A percentile compares a stretch with the other conserved stretches of the same genome.
These are phyloP conservation scores for Tipula lateralis DNA, from an alignment of 2,888 invertebrate genomes.

Conservation along the genomic window DNA sequence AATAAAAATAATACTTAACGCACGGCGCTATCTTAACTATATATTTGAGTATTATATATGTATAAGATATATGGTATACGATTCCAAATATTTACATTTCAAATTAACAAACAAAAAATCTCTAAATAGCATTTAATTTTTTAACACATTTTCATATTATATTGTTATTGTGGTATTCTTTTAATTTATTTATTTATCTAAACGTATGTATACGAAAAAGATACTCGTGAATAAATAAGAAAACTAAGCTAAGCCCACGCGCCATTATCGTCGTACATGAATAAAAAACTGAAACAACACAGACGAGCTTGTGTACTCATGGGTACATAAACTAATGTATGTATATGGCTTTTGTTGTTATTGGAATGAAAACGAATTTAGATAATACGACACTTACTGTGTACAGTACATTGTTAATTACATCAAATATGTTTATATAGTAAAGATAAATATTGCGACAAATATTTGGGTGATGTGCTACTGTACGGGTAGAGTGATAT, in stretches of 20 bases:
- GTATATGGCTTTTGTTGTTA: no score
- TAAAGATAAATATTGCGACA: no score
- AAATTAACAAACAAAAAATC: background rate
- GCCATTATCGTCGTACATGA: background rate
- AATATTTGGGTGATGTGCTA: no score
- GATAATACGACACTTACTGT: no score
- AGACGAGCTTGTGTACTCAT: no score
- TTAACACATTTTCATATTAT: background rate
- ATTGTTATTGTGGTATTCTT: background rate
- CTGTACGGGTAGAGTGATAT: no score
- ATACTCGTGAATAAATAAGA: background rate
- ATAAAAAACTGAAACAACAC: background rate
- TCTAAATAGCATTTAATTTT: background rate
- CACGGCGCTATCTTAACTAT: background rate
- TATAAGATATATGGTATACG: no score
- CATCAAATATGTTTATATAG: no score
- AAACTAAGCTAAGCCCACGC: background rate
- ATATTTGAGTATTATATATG: background rate
- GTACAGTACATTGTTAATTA: no score
- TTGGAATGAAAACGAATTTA: no score
- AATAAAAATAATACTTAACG: background rate
- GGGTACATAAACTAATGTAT: no score
- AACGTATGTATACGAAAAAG: background rate
- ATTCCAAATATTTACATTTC: constrained; percentile 15
- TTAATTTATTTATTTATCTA: background rate